Base-by-base conservation (phyloP, 2,113 vertebrate species). In the Dromiciops gliroides region DNA sequence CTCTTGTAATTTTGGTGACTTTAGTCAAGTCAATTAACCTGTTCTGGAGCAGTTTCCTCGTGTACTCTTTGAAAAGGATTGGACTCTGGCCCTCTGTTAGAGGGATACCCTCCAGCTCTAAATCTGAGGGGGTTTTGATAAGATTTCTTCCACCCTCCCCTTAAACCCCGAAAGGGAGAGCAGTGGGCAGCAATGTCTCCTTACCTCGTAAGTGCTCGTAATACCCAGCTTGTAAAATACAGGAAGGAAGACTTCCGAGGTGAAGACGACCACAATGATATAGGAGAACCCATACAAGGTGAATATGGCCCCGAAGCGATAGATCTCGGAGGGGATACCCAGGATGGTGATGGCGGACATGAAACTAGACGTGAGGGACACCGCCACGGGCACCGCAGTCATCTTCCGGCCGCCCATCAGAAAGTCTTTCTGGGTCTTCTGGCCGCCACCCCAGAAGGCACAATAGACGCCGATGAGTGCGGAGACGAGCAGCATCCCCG, bases 261-360 rank as follows among this genome's bases (percentile, higher is more conserved):
- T 99, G 95, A 99, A 89, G n/a, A 98, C 37, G 96, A 99, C 98
- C n/a, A 99, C 98, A 31, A 99, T 2, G 0, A 90, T 0, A 0
- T 99, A 99, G 89, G 99, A 96, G 88, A 99, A 92, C 92, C 98
- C 96, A 23, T 98, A 99, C 96, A 98, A 83, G 88, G 96, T 97
- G 93, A 99, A 99, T 90, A 96, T 96, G 90, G 98, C 98, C 91
- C 99, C 99, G 0, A 98, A 99, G 92, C 95, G 98, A 95, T 99
- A 99, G 24, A 99, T 98, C 97, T 99, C 99, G 0, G 99, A 98
- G 0, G 99, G 99, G 56, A 98, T 99, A 91, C 99, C 99, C 95
- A 99, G 98, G 92, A 99, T 98, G 0, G 99, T 99, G 97, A 99
- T 98, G 25, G 99, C 99, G 25, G 99, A 99, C 99, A 99, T 99